Conservation (phyloP, 1,140 invertebrate species). For the Drosophila trapezifrons region DNA sequence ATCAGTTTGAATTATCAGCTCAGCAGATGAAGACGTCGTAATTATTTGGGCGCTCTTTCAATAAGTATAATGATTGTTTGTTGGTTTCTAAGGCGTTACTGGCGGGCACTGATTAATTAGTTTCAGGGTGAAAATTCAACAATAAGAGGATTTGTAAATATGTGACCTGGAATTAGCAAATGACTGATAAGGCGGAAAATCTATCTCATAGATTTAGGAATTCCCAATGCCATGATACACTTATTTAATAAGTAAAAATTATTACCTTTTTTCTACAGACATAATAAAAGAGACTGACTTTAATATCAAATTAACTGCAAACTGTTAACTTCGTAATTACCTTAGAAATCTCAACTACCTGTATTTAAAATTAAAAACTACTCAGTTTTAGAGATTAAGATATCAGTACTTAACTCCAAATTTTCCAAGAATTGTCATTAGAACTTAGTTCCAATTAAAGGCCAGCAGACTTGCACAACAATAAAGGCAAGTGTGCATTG, state of each 20-base stretch:
- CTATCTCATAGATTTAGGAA: neutral
- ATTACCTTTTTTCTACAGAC: too few species aligned
- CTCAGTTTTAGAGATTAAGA: too few species aligned
- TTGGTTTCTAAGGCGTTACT: neutral
- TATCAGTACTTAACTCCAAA: neutral
- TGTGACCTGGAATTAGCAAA: conserved; percentile 7
- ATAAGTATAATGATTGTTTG: too few species aligned
- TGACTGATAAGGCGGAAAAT: conserved; percentile 1
- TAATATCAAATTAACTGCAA: too few species aligned
- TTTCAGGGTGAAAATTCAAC: neutral
- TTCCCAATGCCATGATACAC: neutral
- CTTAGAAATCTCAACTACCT: too few species aligned
- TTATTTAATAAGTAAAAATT: too few species aligned
- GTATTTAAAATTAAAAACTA: too few species aligned
- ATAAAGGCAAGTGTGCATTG: conserved; percentile 4
- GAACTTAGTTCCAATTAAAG: neutral
- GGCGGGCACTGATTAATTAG: neutral
- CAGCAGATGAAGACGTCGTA: too few species aligned
- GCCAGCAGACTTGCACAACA: conserved; percentile 2
- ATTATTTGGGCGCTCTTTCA: too few species aligned
- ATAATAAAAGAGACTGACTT: too few species aligned
- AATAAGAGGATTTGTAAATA: neutral
- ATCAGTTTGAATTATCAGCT: too few species aligned
- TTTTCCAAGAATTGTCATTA: neutral
- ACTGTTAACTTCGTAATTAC: too few species aligned